Evolutionary conservation across 2,797 vertebrate genomes (phyloP), one percentile per base, ranked within the genome.

Genomic region (Sebastiscus tertius): DNA sequence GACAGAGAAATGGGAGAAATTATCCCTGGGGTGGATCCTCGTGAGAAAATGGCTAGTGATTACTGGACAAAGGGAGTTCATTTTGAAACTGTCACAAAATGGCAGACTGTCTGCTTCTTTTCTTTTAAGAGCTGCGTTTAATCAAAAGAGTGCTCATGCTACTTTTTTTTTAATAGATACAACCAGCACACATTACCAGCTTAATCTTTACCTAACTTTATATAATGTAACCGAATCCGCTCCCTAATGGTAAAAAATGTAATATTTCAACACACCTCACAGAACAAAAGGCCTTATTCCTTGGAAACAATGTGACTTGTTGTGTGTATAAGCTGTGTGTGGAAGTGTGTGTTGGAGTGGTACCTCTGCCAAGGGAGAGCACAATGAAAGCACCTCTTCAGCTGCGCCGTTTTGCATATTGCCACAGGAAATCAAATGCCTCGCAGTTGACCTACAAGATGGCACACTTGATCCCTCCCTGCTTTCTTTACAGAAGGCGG

Each of bases 1-100:
- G 93, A 94, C 88, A 93, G 92, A 90, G 92, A 94, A 93, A 94
- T 94, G 91, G 90, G 92, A 92, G 89, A 94, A 94, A 94, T 94
- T 92, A 94, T 94, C 92, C 91, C 83, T 84, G 83, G 86, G 92
- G 92, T 94, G 94, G 92, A 95, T 94, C 93, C 93, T 93, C 91
- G 91, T 94, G 93, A 95, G 93, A 95, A 94, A 93, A 92, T 91
- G 87, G 88, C 80, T 91, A 86, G 87, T 91, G 90, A 95, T 94
- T 92, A 92, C 88, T 87, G 90, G 91, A 94, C 94, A 94, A 93
- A 92, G 81, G 85, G 86, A 92, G 88, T 92, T 95, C 90, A 92
- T 94, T 93, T 92, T 91, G 87, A 91, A 92, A 90, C 90, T 90
- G 90, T 92, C 92, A 90, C 90, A 94, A 94, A 94, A 94, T 94